Evolutionary conservation across 2,888 invertebrate genomes (phyloP).

Genomic region (Caenorhabditis sp.): DNA sequence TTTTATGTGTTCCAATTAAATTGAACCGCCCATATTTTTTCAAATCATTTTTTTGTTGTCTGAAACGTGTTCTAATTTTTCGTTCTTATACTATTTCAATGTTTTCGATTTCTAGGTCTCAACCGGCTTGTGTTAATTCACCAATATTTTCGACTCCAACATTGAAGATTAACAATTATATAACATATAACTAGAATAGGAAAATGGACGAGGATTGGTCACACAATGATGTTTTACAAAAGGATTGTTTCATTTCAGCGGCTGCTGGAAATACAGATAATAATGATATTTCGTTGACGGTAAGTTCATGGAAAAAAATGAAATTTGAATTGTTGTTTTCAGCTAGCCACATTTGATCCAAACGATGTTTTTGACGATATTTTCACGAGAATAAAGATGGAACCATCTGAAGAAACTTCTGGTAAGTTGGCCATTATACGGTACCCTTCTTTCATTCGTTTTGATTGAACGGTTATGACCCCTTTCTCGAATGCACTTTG

Average conservation of each 20-base stretch:
- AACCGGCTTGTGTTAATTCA: too few relatives aligned
- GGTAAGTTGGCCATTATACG: constrained; percentile 11
- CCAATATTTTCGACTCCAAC: too few relatives aligned
- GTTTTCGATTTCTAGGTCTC: too few relatives aligned
- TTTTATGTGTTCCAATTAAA: too few relatives aligned
- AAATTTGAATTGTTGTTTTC: background rate
- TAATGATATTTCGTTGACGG: background rate
- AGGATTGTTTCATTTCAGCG: constrained; percentile 49
- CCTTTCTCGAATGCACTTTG: background rate
- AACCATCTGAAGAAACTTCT: constrained; percentile 36
- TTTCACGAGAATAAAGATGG: constrained; percentile 23
- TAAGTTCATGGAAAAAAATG: background rate
- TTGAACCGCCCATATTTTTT: too few relatives aligned
- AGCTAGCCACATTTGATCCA: constrained; percentile 3
- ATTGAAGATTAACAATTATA: background rate
- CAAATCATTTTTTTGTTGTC: too few relatives aligned
- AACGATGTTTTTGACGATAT: constrained; percentile 1
- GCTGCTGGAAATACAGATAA: constrained; percentile 1
- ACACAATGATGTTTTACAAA: constrained; percentile 25
- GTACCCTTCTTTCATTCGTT: too few relatives aligned
- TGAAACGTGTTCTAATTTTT: too few relatives aligned
- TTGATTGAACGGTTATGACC: background rate
- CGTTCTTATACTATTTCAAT: too few relatives aligned
- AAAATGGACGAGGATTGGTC: constrained; percentile 55
- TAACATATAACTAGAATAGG: background rate